Base-by-base conservation (phyloP, 2,113 vertebrate genomes). In the Dipodomys ordii region DNA sequence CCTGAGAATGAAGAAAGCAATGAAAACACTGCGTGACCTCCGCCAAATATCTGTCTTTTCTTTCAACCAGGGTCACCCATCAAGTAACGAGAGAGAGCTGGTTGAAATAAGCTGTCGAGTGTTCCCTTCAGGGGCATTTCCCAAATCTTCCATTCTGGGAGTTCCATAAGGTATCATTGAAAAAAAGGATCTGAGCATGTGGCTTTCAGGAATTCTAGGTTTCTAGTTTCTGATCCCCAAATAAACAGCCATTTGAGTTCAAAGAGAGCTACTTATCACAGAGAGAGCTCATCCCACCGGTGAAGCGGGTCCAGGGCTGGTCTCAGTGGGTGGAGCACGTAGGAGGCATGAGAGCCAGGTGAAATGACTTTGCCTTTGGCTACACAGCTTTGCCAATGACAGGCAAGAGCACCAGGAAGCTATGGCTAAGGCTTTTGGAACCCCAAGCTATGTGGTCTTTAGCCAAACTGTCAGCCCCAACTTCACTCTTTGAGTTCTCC, bases 221-320 rank as follows among this genome's bases (percentile, higher is more conserved):
- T 96, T 96, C 94, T 88, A 12, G 53, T 88, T 95, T 95, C 84
- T 67, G 79, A 84, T 80, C 67, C 76, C n/a, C 93, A 97, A 95
- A 94, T 83, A 96, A 96, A 95, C 93, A 97, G 87, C 39, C 32
- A 0, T 77, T 62, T 3, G 19, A 89, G 89, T 97, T 96, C 93
- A 95, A 94, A 96, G 93, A 46, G 23, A 74, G 68, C 91, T 2
- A 19, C 22, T 23, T 94, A 62, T 76, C 78, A 15, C 71, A 0
- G 83, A 87, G 86, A 76, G 79, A 2, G 91, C 49, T 84, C 46
- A 2, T 60, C 81, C 9, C 19, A 44, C 62, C 53, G 46, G 4
- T 64, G 81, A 39, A 60, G 79, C 39, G 44, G 8, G 62, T 30
- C 44, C 64, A 1, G 16, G 65, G 49, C 64, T 3, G 65, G 49